Evolutionary conservation across 2,888 invertebrate species (phyloP), one percentile per base, ranked within the genome.

Genomic region (Desoria tigrina): DNA sequence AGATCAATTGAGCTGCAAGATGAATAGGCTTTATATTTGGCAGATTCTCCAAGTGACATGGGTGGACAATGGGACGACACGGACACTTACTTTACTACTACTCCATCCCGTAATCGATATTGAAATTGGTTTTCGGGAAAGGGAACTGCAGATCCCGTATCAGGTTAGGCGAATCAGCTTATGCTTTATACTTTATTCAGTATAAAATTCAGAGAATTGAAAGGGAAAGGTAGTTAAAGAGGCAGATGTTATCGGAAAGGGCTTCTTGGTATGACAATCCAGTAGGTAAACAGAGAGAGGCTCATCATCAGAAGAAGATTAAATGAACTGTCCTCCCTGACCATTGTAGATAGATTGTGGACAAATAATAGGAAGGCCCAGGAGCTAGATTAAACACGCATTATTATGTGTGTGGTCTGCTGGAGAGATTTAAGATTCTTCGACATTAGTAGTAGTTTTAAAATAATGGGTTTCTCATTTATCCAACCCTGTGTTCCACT

Each of bases 361-460:
- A 45, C 45, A 45, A 45, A 45, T 45, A 45, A 45, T 45, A 21
- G 16, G 45, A 45, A 16, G 16, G 45, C 45, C 21, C 16, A 21
- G 21, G 21, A 45, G 45, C 45, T 45, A 16, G 9, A 45, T 45
- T 18, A 45, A 51, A 51, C 23, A 51, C 23, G 14, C 51, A 51
- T 24, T 24, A 53, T 61, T 28, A 32, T 27, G 69, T 59, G 69
- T 69, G 69, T 69, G 69, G 69, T 69, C 69, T 60, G 32, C n/a
- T n/a, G n/a, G n/a, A n/a, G 54, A 26, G 50, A 28, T 28, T 21
- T 26, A 9, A 32, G 32, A 32, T 32, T 32, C 32, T 11, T 11
- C 32, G 32, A 32, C 32, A 32, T 32, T 42, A 16, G 4, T 11
- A 32, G 4, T 42, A 16, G 4, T 11, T 16, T 9, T 9, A 18